Conservation (phyloP, 2,888 invertebrate genomes). For the Drosophila histrio region DNA sequence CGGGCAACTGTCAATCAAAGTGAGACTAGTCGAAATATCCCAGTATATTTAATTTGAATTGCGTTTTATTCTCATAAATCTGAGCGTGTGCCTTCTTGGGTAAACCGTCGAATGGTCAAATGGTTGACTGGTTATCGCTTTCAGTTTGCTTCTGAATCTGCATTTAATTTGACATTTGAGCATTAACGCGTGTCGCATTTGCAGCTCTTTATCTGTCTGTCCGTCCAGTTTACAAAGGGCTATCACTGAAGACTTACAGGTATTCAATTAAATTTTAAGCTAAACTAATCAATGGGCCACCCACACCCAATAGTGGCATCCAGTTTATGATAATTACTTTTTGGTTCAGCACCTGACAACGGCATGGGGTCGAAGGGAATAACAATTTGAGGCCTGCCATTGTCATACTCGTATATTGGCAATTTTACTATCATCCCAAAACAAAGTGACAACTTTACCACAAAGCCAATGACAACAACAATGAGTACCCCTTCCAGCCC, state of each 20-base stretch:
- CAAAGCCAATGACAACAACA: slow-evolving; percentile 19
- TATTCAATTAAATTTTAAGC: slow-evolving; percentile 54
- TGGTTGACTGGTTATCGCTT: slow-evolving; percentile 31
- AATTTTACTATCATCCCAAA: slow-evolving; percentile 49
- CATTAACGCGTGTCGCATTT: slow-evolving; percentile 43
- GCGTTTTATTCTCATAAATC: slow-evolving; percentile 25
- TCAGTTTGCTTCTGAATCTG: neutral
- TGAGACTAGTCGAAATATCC: slow-evolving; percentile 5
- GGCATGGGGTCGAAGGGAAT: slow-evolving; percentile 3
- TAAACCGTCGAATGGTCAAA: neutral
- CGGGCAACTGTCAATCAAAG: slow-evolving; percentile 69
- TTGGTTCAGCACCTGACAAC: slow-evolving; percentile 57
- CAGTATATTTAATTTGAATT: slow-evolving; percentile 57
- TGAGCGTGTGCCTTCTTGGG: slow-evolving; percentile 20
- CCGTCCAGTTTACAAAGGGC: neutral
- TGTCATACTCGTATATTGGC: slow-evolving; percentile 40
- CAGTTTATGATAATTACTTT: slow-evolving; percentile 68
- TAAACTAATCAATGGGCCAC: slow-evolving; percentile 39
- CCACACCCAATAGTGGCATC: neutral
- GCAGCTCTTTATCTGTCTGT: neutral
- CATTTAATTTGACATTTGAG: slow-evolving; percentile 51
- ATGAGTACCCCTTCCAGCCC: neutral
- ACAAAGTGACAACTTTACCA: slow-evolving; percentile 21
- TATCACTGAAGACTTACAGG: slow-evolving; percentile 26
- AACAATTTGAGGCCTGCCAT: slow-evolving; percentile 20